Percentiles rank a stretch among this genome's conserved stretches.
phyloP scores from a whole-genome alignment of 2,113 vertebrate species.

The Pogonocichla stellata region DNA sequence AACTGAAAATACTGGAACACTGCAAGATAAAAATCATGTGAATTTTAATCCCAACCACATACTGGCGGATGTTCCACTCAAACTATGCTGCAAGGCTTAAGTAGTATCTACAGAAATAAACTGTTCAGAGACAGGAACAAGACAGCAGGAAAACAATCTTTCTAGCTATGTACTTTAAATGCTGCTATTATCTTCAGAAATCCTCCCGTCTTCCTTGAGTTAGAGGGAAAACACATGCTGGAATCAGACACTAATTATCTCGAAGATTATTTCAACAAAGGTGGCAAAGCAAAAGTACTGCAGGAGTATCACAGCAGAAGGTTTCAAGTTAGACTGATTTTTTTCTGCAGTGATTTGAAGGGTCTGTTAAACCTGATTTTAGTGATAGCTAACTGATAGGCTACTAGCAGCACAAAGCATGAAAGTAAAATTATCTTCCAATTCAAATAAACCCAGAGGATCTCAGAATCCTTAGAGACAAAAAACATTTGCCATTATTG shows the following conservation, averaged over 20 bases:
- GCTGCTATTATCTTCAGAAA: background rate
- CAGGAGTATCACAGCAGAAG: background rate
- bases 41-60: slow-evolving; percentile 8
- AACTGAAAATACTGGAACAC: background rate
- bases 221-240: background rate
- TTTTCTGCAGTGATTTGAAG: background rate
- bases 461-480: background rate
- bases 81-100: background rate
- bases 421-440: background rate
- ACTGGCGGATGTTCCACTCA: background rate
- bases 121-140: background rate
- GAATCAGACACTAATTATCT: background rate
- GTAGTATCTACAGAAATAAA: background rate
- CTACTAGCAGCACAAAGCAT: background rate
- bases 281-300: background rate
- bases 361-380: background rate
- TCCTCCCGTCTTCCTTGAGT: background rate
- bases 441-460: background rate
- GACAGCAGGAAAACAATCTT: background rate
- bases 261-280: background rate
- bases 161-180: background rate
- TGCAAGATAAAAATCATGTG: background rate
- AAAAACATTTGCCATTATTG: fast-evolving
- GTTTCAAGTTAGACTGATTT: background rate
- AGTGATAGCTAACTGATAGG: background rate